A percentile compares a stretch with the other conserved stretches of the same genome.
Conservation (phyloP, 1,140 invertebrate genomes). For the Pachyrhynchus sulphureomaculatus region DNA sequence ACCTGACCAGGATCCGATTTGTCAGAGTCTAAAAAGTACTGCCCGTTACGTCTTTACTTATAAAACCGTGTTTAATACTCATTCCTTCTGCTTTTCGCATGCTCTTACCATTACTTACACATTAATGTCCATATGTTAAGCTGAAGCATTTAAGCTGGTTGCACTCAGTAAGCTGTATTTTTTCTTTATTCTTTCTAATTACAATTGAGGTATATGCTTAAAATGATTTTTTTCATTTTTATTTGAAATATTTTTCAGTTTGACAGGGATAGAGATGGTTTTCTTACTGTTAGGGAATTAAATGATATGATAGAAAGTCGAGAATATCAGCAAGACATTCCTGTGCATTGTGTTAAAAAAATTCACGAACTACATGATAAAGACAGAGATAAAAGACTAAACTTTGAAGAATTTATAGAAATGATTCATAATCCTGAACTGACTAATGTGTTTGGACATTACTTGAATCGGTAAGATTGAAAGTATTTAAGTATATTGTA, state of each 20-base stretch:
- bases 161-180: too few species aligned
- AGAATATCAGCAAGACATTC: constrained; percentile 69
- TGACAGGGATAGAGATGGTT: constrained; percentile 72
- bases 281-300: constrained; percentile 69
- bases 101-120: too few species aligned
- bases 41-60: too few species aligned
- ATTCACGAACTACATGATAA: constrained; percentile 71
- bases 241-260: constrained; percentile 60
- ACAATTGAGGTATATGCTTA: too few species aligned
- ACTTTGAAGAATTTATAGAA: constrained; percentile 76
- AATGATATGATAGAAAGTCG: constrained; percentile 62
- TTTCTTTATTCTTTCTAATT: too few species aligned
- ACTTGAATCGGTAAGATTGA: constrained; percentile 30
- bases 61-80: too few species aligned
- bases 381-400: constrained; percentile 71
- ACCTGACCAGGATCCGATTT: too few species aligned
- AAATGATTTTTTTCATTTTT: constrained; percentile 37
- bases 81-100: too few species aligned
- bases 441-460: constrained; percentile 60
- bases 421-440: constrained; percentile 71
- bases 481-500: too few species aligned
- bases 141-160: too few species aligned
- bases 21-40: too few species aligned
- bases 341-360: constrained; percentile 66
- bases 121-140: too few species aligned